These are phyloP conservation scores for Sitta carolinensis DNA, from an alignment of 2,797 vertebrate species.

Conservation along the genomic window DNA sequence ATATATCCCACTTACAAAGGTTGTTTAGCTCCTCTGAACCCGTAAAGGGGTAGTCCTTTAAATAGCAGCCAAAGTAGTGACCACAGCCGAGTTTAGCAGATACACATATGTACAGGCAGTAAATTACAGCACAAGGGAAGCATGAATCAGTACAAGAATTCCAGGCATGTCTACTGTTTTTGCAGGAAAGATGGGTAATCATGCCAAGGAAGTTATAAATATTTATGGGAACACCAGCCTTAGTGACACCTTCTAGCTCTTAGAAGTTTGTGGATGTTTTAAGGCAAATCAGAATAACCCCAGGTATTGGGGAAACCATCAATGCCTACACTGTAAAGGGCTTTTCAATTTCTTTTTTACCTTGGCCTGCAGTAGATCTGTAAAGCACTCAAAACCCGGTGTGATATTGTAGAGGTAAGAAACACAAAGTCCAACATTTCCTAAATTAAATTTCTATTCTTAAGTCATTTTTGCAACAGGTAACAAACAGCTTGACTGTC, in stretches of 20 bases:
- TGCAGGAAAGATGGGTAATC: background rate
- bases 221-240: background rate
- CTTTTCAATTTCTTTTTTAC: background rate
- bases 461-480: background rate
- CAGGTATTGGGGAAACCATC: rapidly evolving
- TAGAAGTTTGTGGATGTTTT: background rate
- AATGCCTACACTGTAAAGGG: rapidly evolving
- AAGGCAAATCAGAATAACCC: background rate
- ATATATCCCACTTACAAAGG: background rate
- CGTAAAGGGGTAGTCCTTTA: background rate
- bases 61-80: background rate
- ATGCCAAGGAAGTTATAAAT: background rate
- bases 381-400: background rate
- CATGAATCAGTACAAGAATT: background rate
- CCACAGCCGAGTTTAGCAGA: background rate
- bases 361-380: background rate
- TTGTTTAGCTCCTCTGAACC: background rate
- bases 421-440: background rate
- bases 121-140: background rate
- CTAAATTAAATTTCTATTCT: background rate
- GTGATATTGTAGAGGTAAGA: background rate
- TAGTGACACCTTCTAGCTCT: background rate
- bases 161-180: background rate
- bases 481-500: background rate
- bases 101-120: background rate